Conservation (phyloP, 2,888 invertebrate species). For the Mythimna vitellina region DNA sequence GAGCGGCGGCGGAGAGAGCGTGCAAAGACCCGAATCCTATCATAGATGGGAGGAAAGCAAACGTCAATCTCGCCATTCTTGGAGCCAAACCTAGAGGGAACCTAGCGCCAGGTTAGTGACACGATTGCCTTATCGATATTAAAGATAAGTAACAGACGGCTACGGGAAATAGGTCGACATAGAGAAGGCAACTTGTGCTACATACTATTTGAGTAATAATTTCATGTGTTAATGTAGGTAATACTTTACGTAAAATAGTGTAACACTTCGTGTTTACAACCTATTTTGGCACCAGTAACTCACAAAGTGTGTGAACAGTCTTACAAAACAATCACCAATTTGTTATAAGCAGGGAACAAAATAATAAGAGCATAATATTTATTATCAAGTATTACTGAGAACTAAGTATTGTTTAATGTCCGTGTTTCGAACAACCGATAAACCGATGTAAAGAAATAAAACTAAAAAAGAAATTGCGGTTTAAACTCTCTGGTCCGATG, state of each 20-base stretch:
- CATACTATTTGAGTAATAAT: slow-evolving; percentile 12
- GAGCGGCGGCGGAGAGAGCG: slow-evolving; percentile 98
- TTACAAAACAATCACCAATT: slow-evolving; percentile 4
- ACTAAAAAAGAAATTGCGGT: slow-evolving; percentile 33
- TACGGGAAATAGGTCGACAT: slow-evolving; percentile 50
- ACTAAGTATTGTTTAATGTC: slow-evolving; percentile 24
- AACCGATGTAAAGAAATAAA: slow-evolving; percentile 11
- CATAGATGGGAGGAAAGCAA: slow-evolving; percentile 99
- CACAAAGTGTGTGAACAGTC: slow-evolving; percentile 13
- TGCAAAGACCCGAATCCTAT: slow-evolving; percentile 99
- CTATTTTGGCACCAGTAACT: slow-evolving; percentile 13
- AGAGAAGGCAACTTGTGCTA: slow-evolving; percentile 22
- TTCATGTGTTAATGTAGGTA: slow-evolving; percentile 22
- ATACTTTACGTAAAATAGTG: slow-evolving; percentile 10
- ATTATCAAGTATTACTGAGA: slow-evolving; percentile 18
- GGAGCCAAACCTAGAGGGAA: slow-evolving; percentile 99
- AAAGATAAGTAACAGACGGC: slow-evolving; percentile 48
- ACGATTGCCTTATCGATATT: slow-evolving; percentile 55
- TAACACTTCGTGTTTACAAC: background rate
- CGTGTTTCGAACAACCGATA: slow-evolving; percentile 10
- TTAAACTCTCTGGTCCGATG: background rate
- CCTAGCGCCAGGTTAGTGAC: slow-evolving; percentile 93
- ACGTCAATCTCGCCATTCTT: slow-evolving; percentile 99
- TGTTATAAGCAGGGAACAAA: slow-evolving; percentile 8
- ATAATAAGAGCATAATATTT: slow-evolving; percentile 23